A percentile compares a stretch with the other conserved stretches of the same genome.
Evolutionary conservation across 2,888 invertebrate species (phyloP).

Genomic region (Mylabris sibirica): DNA sequence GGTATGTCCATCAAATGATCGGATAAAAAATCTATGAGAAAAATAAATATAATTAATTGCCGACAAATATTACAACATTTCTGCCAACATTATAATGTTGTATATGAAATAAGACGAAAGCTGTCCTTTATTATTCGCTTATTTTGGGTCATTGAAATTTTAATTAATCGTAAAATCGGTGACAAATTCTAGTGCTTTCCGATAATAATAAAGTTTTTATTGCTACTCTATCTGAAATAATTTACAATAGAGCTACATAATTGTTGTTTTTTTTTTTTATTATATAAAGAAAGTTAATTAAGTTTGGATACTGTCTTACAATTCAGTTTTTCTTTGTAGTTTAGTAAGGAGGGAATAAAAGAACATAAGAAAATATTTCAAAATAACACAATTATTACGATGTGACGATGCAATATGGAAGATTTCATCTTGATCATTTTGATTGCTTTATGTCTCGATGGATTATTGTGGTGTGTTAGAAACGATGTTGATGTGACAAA

Average conservation of each 20-base stretch:
- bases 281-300: background rate
- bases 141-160: conserved; percentile 34
- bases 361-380: background rate
- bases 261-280: no score
- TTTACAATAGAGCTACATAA: background rate
- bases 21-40: conserved; percentile 16
- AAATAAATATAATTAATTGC: conserved; percentile 34
- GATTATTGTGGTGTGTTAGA: background rate
- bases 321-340: background rate
- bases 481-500: background rate
- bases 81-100: background rate
- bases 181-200: conserved; percentile 17
- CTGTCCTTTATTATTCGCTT: conserved; percentile 30
- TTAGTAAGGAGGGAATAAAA: background rate
- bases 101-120: conserved; percentile 30
- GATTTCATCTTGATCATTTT: background rate
- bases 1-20: background rate
- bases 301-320: background rate
- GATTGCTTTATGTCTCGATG: background rate
- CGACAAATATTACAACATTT: conserved; percentile 28
- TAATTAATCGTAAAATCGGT: conserved; percentile 2
- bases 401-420: background rate
- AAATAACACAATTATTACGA: conserved; percentile 1
- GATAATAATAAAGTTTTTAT: background rate
- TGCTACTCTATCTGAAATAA: conserved; percentile 14